Conservation (phyloP, 1,140 invertebrate genomes). For the Phymastichus coffea region DNA sequence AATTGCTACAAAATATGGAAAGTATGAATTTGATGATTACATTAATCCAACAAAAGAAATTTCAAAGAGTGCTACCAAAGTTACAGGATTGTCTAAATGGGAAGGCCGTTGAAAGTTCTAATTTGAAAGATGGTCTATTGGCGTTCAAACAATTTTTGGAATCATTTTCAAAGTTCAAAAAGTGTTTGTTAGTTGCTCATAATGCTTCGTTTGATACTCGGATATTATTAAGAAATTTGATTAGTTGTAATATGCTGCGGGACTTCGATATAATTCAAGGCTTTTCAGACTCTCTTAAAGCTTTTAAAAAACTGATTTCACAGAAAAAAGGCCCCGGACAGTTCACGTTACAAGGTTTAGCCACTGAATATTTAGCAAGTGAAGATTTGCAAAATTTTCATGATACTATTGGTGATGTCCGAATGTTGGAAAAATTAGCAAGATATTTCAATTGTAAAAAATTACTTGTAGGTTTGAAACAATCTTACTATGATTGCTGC, state of each 20-base stretch:
- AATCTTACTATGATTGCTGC: too few species aligned
- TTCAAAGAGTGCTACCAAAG: background rate
- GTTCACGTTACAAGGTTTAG: too few species aligned
- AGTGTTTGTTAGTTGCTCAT: background rate
- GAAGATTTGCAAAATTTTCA: too few species aligned
- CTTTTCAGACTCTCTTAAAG: background rate
- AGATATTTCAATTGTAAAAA: too few species aligned
- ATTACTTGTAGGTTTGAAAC: too few species aligned
- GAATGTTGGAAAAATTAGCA: too few species aligned
- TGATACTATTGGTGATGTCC: too few species aligned
- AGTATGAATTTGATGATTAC: background rate
- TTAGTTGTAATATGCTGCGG: background rate
- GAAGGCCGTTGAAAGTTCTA: background rate
- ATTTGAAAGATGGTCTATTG: background rate
- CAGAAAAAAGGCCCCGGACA: too few species aligned
- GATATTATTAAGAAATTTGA: background rate
- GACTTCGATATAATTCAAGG: background rate
- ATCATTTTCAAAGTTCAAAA: background rate
- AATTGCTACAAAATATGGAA: slow-evolving; percentile 4
- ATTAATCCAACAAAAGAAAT: too few species aligned
- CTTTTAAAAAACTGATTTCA: background rate
- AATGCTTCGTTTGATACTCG: background rate
- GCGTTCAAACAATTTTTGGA: background rate
- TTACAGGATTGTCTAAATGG: background rate
- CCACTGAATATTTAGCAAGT: too few species aligned